Evolutionary conservation across 92 coral and sea anemone genomes (phyloP).

Genomic region (Micromussa lordhowensis): DNA sequence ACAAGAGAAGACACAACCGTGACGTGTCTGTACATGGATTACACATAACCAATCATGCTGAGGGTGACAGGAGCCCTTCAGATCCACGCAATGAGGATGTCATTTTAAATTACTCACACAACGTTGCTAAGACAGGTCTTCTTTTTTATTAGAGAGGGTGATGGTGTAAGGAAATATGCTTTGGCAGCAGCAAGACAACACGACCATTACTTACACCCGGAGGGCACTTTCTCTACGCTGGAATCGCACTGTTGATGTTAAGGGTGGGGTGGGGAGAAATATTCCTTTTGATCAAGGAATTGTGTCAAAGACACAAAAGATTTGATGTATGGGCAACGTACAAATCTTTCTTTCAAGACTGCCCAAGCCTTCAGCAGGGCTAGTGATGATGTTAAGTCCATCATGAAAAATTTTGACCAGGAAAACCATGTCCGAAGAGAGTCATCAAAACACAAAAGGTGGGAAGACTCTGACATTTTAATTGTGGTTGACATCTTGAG

Average conservation of each 20-base stretch:
- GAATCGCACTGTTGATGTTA: slow-evolving; percentile 47
- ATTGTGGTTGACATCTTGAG: too few species aligned
- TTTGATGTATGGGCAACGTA: slow-evolving; percentile 55
- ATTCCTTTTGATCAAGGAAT: slow-evolving; percentile 56
- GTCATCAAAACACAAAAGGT: too few species aligned
- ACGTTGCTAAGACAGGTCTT: slow-evolving; percentile 47
- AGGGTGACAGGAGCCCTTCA: slow-evolving; percentile 9
- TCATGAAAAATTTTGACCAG: too few species aligned
- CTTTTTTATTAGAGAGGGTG: slow-evolving; percentile 53
- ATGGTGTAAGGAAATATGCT: slow-evolving; percentile 59
- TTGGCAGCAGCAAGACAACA: slow-evolving; percentile 49
- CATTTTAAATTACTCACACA: slow-evolving; percentile 43
- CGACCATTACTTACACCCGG: slow-evolving; percentile 51
- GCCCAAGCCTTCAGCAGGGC: slow-evolving; percentile 2
- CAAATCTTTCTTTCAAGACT: slow-evolving; percentile 46
- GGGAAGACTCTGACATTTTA: too few species aligned
- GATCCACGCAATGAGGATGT: slow-evolving; percentile 38
- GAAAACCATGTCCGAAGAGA: too few species aligned
- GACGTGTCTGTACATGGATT: slow-evolving; percentile 43
- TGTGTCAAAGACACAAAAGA: slow-evolving; percentile 51
- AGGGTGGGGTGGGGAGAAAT: slow-evolving; percentile 57
- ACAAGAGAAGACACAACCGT: slow-evolving; percentile 40
- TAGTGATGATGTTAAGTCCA: too few species aligned
- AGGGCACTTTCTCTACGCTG: slow-evolving; percentile 56
- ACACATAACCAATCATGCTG: slow-evolving; percentile 29